Conservation (phyloP, 2,113 vertebrate species). For the Bungarus multicinctus region DNA sequence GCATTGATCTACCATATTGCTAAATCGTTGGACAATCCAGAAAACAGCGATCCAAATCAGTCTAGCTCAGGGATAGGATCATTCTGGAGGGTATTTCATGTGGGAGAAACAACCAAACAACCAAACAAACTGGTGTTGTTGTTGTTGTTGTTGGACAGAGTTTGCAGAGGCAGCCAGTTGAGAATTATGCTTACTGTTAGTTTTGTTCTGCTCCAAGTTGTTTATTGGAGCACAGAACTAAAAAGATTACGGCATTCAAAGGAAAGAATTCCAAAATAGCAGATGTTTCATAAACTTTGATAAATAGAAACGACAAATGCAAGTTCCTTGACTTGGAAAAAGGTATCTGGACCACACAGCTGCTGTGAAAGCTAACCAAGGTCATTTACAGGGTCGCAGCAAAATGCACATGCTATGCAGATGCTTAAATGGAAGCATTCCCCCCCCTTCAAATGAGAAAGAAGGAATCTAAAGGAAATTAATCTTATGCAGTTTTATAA, state of each 20-base stretch:
- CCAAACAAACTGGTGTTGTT: background rate
- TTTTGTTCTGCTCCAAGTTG: slow-evolving; percentile 23
- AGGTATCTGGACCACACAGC: slow-evolving; percentile 32
- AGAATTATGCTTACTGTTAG: background rate
- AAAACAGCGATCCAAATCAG: background rate
- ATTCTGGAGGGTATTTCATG: background rate
- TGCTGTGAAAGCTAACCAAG: slow-evolving; percentile 37
- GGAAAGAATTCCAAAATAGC: slow-evolving; percentile 58
- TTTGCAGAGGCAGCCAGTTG: background rate
- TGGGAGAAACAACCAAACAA: background rate
- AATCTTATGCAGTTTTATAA: slow-evolving; percentile 13
- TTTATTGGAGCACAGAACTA: slow-evolving; percentile 25
- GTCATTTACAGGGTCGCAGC: background rate
- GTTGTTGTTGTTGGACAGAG: rapidly evolving
- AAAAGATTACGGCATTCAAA: slow-evolving; percentile 36
- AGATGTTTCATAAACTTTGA: slow-evolving; percentile 57
- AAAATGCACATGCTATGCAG: background rate
- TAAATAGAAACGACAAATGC: slow-evolving; percentile 14
- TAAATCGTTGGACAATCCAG: background rate
- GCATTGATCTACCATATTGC: background rate
- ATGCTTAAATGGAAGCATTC: background rate
- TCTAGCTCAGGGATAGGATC: background rate
- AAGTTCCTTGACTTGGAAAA: background rate
- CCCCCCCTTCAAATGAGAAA: background rate
- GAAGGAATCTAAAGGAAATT: slow-evolving; percentile 15